Evolutionary conservation across 2,113 vertebrate genomes (phyloP), one percentile per base, ranked within the genome.

Genomic region (Chloropsis cyanopogon): DNA sequence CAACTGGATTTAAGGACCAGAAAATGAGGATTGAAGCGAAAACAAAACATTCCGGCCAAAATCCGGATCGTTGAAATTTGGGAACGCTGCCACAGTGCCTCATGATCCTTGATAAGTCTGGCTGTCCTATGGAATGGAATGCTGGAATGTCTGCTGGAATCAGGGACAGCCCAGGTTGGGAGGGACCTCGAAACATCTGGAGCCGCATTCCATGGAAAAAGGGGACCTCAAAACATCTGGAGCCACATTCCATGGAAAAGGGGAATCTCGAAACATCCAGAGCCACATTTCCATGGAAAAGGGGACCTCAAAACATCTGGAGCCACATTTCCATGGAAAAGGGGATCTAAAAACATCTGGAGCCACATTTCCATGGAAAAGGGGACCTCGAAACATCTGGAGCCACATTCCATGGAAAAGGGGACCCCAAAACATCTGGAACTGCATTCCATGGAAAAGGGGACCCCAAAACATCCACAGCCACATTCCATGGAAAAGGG

Each of bases 51-150:
- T 75, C 24, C 28, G 4, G 82, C 19, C n/a, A 19, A 64, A 75
- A 85, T 42, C 42, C 1, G 16, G 42, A 75, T 35, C 3, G 0
- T 0, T 13, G 20, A 17, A 35, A 49, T 66, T 29, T 11, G 71
- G 82, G 71, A 42, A 85, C 17, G 44, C 31, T 50, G 71, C 82
- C 82, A 50, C 4, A 0, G 41, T 7, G 39, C 47, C 68, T 72
- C 47, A 10, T 13, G 60, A 75, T 12, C 50, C 60, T 5, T 1
- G 50, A 4, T 16, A 21, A 29, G 9, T 23, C 33, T 33, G 68
- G 57, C 47, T 57, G 53, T 42, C 24, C 0, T 1, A 3, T 17
- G 57, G 68, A 9, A 39, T 10, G 77, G 86, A 68, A 82, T 41
- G 61, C 15, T 12, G 86, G 78, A 53, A 82, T 60, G 53, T 82